A percentile compares a stretch with the other conserved stretches of the same genome.
These are phyloP conservation scores for Ethmia dodecea DNA, from an alignment of 2,888 invertebrate genomes.

Conservation along the genomic window DNA sequence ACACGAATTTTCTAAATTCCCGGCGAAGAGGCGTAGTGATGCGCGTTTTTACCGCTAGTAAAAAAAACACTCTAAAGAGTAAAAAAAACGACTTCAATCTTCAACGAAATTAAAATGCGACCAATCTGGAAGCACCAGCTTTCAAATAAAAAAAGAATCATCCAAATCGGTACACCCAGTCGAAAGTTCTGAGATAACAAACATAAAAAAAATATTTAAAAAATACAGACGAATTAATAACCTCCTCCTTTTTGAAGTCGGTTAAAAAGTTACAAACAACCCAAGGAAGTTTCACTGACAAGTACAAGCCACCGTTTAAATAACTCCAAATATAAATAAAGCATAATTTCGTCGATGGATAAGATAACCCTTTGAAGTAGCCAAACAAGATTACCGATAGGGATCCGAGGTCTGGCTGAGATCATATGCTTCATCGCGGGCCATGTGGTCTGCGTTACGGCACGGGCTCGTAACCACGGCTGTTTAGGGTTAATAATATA, in stretches of 20 bases:
- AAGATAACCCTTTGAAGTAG: conserved; percentile 4
- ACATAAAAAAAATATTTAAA: background rate
- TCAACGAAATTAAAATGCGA: no score
- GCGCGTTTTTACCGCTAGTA: no score
- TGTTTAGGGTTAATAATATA: conserved; percentile 13
- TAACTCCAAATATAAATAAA: background rate
- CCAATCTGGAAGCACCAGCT: no score
- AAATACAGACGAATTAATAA: background rate
- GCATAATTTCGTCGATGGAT: background rate
- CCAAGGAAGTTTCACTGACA: background rate
- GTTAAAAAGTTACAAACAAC: background rate
- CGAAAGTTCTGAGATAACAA: no score
- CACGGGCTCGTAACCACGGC: conserved; percentile 22
- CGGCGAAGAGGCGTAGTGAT: no score
- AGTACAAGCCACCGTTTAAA: no score
- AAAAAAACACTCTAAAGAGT: no score
- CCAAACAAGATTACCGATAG: background rate
- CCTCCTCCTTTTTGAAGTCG: background rate
- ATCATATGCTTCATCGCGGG: conserved; percentile 20
- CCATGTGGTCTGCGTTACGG: conserved; percentile 36
- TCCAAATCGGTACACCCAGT: no score
- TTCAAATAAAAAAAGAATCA: no score
- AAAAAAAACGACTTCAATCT: no score
- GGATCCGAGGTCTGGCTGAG: conserved; percentile 6
- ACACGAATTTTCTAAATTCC: no score